These are phyloP conservation scores for Hipposideros larvatus DNA, from an alignment of 2,797 vertebrate genomes.

Conservation along the genomic window DNA sequence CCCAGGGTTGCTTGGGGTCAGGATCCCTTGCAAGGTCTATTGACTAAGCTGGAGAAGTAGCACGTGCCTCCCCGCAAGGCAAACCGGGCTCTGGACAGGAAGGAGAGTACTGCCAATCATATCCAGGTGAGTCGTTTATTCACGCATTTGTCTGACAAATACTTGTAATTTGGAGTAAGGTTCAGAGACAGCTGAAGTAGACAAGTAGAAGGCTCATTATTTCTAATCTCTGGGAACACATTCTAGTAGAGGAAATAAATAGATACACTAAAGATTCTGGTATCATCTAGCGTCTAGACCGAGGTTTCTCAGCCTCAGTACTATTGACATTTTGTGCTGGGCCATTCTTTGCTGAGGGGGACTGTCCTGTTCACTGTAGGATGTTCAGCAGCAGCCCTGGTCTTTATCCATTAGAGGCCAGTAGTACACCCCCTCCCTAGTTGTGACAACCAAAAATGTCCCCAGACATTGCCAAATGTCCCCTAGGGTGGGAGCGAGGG, in stretches of 20 bases:
- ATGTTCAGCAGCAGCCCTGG: neutral
- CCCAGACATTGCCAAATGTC: neutral
- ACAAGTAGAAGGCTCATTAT: neutral
- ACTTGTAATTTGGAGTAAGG: neutral
- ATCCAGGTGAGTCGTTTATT: neutral
- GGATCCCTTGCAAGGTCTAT: neutral
- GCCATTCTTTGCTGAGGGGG: neutral
- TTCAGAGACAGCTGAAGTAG: neutral
- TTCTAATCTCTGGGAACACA: neutral
- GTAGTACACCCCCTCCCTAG: neutral
- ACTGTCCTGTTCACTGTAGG: neutral
- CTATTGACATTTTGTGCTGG: neutral
- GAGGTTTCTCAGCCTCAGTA: neutral
- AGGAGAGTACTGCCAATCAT: neutral
- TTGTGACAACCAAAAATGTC: slow-evolving; percentile 13
- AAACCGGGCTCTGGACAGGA: neutral
- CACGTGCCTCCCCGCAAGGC: neutral
- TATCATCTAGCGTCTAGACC: neutral
- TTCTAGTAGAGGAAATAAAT: neutral
- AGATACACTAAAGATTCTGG: neutral
- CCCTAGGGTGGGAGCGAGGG: neutral
- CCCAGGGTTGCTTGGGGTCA: slow-evolving; percentile 47
- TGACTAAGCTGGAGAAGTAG: neutral
- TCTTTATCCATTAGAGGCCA: neutral
- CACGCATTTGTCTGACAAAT: neutral